Base-by-base conservation (phyloP, 2,888 invertebrate species). In the Plagodis pulveraria region DNA sequence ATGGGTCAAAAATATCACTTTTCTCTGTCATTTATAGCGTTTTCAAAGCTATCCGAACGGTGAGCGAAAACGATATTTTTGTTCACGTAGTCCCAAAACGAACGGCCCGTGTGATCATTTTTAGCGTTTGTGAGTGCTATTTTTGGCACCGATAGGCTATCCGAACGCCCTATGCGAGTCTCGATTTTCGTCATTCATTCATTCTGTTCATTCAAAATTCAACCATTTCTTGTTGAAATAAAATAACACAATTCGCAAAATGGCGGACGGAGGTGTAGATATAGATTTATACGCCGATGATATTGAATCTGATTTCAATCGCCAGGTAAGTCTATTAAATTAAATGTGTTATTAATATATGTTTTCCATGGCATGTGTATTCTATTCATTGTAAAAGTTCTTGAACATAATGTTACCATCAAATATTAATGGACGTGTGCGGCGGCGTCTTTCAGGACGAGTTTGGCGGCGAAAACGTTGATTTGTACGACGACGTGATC, bases 251-350 rank as follows among this genome's bases (percentile, higher is more conserved):
- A 62, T 81, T 83, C 80, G 85, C 84, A 90, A 91, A 95, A 97
- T 97, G 97, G 98, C 98, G 94, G 98, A 98, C 93, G 92, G 97
- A 94, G 96, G 97, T 94, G 96, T 96, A 87, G 98, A 98, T 94
- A 98, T 98, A 93, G 98, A 99, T 96, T 95, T 99, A 81, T 99
- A 99, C 92, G 98, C 97, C 74, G 98, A 98, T 87, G 98, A 98
- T 94, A 96, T 98, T 86, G 98, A 98, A 93, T 97, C 97, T 83
- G 98, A 98, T 94, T 98, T 98, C 93, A 92, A 91, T 77, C 85
- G 91, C 78, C 91, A 89, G 85, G 92, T 92, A 73, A 77, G 78
- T 56, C 48, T n/a, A n/a, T n/a, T 56, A 56, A 42, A 5, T 45
- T 5, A 38, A 47, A 36, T 36, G 9, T 8, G 7, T 36, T 42